Evolutionary conservation across 2,888 invertebrate genomes (phyloP).

Genomic region (Gasteruption jaculator): DNA sequence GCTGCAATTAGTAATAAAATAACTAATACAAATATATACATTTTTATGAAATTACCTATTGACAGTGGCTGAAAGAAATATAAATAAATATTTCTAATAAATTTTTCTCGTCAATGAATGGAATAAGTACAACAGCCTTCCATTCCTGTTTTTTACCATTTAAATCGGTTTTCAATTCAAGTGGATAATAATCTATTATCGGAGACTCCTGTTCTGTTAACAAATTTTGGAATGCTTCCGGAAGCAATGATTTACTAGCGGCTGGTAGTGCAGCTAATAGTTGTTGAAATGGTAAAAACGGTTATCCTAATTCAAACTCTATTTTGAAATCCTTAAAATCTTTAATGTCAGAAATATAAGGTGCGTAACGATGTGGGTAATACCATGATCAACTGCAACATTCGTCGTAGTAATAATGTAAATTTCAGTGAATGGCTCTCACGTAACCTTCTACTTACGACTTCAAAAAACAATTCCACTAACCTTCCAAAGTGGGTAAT

Average conservation of each 20-base stretch:
- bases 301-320: conserved; percentile 77
- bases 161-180: conserved; percentile 85
- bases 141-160: conserved; percentile 95
- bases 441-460: conserved; percentile 85
- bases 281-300: conserved; percentile 90
- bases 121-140: conserved; percentile 91
- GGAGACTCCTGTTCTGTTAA: conserved; percentile 73
- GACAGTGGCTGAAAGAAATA: background rate
- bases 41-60: background rate
- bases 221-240: conserved; percentile 70
- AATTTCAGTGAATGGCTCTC: conserved; percentile 90
- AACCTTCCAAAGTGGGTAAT: conserved; percentile 79
- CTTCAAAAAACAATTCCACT: conserved; percentile 29
- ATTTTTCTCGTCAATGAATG: conserved; percentile 79
- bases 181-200: conserved; percentile 85
- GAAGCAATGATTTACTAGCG: conserved; percentile 73
- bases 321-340: conserved; percentile 72
- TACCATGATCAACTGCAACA: conserved; percentile 97
- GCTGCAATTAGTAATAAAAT: conserved; percentile 49
- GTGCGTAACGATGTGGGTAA: conserved; percentile 95
- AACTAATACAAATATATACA: conserved; percentile 3
- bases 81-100: conserved; percentile 30
- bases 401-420: conserved; percentile 95
- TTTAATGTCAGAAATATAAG: conserved; percentile 87
- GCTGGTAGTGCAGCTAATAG: conserved; percentile 82